A percentile compares a stretch with the other conserved stretches of the same genome.
Conservation (phyloP, 2,888 invertebrate species). For the Opisthograptis luteolata region DNA sequence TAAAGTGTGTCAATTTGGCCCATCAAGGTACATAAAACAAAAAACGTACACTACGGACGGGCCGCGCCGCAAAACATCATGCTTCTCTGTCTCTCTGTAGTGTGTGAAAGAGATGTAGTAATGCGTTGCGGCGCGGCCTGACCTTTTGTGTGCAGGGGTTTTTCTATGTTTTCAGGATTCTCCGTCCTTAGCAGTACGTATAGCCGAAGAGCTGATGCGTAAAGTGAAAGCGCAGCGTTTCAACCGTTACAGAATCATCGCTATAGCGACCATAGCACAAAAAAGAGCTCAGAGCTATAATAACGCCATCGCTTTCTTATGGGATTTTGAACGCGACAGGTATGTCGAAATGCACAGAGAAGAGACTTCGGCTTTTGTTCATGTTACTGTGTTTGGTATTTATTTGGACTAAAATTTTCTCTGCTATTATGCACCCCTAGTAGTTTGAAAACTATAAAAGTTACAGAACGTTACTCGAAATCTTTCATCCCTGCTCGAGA, state of each 20-base stretch:
- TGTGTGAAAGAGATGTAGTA: too few relatives aligned
- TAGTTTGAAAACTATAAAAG: too few relatives aligned
- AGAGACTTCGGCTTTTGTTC: constrained; percentile 57
- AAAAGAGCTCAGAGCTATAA: constrained; percentile 69
- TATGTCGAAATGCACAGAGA: constrained; percentile 57
- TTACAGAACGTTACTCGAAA: too few relatives aligned
- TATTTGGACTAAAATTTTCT: constrained; percentile 57
- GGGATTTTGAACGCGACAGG: constrained; percentile 64
- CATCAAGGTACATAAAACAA: too few relatives aligned
- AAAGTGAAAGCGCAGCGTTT: constrained; percentile 56
- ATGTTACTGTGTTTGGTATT: constrained; percentile 68
- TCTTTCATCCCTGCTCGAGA: too few relatives aligned
- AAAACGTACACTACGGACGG: too few relatives aligned
- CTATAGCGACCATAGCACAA: constrained; percentile 65
- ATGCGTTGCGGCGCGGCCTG: too few relatives aligned
- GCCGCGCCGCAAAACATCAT: too few relatives aligned
- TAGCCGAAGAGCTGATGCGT: constrained; percentile 55
- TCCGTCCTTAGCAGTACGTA: background rate
- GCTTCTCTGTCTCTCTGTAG: too few relatives aligned
- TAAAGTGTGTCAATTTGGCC: too few relatives aligned
- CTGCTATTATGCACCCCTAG: too few relatives aligned
- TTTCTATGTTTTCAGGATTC: constrained; percentile 3
- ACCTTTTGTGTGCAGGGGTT: too few relatives aligned
- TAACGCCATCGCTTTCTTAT: constrained; percentile 69
- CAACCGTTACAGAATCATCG: constrained; percentile 65